Evolutionary conservation across 64 coral and sea anemone species (phyloP).

Genomic region (Dendronephthya gigantea): DNA sequence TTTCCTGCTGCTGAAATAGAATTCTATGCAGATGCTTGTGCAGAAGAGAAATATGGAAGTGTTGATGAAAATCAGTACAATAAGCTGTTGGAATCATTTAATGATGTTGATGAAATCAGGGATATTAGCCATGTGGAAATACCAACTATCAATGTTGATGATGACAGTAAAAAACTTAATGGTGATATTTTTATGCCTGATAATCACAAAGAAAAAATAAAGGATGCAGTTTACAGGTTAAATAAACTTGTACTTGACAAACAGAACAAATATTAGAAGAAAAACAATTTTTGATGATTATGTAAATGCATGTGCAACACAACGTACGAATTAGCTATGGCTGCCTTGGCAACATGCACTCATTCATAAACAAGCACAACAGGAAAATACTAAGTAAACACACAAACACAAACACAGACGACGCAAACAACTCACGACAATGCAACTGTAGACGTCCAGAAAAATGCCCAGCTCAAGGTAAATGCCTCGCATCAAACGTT

Average conservation of each 20-base stretch:
- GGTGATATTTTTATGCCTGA: not conserved
- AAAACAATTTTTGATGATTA: constrained; percentile 9
- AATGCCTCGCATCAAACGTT: too few species aligned
- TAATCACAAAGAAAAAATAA: not conserved
- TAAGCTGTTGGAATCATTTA: not conserved
- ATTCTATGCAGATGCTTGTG: not conserved
- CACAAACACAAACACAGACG: too few species aligned
- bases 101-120: not conserved
- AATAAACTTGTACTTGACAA: not conserved
- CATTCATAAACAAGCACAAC: too few species aligned
- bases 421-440: too few species aligned
- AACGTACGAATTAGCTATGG: too few species aligned
- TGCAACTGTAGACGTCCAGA: too few species aligned
- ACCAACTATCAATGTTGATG: not conserved
- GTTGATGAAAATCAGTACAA: not conserved
- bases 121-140: not conserved
- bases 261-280: not conserved
- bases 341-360: too few species aligned
- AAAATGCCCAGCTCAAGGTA: too few species aligned
- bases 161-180: not conserved
- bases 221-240: not conserved
- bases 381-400: too few species aligned
- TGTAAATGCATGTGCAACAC: not conserved
- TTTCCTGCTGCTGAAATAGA: not conserved
- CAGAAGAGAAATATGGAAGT: not conserved